phyloP scores from a whole-genome alignment of 2,113 vertebrate genomes.

The Mystacornis crossleyi region DNA sequence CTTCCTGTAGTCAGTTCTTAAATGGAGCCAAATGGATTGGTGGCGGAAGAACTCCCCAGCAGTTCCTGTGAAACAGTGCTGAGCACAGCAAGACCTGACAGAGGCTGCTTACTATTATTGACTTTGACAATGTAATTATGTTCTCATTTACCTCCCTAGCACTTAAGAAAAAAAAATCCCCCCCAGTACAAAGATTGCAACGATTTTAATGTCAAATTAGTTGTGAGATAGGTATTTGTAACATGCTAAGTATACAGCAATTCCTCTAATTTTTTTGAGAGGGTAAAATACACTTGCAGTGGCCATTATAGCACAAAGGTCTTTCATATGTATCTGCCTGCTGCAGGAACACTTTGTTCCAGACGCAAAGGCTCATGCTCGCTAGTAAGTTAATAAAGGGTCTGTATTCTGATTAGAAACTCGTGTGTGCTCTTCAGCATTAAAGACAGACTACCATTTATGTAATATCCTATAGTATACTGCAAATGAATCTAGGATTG shows the following conservation, averaged over 20 bases:
- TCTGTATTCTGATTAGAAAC: background rate
- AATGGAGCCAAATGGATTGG: constrained; percentile 82
- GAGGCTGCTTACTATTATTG: constrained; percentile 64
- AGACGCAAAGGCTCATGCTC: background rate
- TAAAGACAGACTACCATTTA: background rate
- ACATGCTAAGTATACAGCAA: background rate
- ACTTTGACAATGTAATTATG: constrained; percentile 75
- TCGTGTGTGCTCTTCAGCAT: background rate
- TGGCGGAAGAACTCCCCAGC: constrained; percentile 69
- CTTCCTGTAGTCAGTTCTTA: constrained; percentile 83
- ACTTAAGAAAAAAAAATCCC: constrained; percentile 7
- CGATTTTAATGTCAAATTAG: constrained; percentile 18
- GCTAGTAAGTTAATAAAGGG: background rate
- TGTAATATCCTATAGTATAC: background rate
- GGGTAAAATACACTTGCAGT: background rate
- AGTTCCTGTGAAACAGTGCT: constrained; percentile 73
- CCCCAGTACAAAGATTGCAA: background rate
- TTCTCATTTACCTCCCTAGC: constrained; percentile 69
- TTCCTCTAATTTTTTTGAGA: background rate
- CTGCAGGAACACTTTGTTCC: background rate
- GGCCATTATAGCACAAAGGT: background rate
- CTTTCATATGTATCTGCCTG: background rate
- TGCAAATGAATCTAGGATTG: background rate
- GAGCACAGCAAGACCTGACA: constrained; percentile 73
- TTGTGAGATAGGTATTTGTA: constrained; percentile 1